These are phyloP conservation scores for Phyllopteryx taeniolatus DNA, from an alignment of 2,113 vertebrate species.

Conservation along the genomic window DNA sequence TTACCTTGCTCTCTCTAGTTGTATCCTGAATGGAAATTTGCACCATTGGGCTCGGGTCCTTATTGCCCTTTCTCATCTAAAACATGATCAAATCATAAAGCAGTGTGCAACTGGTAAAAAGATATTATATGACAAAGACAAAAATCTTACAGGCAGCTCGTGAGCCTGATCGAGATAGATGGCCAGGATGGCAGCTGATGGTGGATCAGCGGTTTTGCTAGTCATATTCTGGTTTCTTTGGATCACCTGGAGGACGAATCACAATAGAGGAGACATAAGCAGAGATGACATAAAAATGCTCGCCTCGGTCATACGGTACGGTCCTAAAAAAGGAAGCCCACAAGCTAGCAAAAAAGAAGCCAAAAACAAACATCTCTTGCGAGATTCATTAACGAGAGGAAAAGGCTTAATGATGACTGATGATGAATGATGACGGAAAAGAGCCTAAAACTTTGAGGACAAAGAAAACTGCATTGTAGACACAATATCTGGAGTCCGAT, in stretches of 20 bases:
- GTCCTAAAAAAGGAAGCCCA: no score
- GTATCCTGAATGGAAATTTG: slow-evolving; percentile 85
- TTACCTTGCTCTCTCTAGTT: slow-evolving; percentile 85
- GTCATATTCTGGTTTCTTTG: slow-evolving; percentile 82
- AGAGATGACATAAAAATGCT: neutral
- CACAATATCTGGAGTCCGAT: no score
- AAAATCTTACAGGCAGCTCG: slow-evolving; percentile 79
- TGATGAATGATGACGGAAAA: no score
- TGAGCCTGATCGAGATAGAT: slow-evolving; percentile 86
- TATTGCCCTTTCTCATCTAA: slow-evolving; percentile 86
- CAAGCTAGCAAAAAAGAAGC: no score
- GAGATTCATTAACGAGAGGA: no score
- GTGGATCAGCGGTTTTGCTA: slow-evolving; percentile 76
- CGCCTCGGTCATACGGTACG: no score
- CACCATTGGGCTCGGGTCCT: slow-evolving; percentile 85
- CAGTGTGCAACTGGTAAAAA: neutral
- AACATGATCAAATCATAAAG: slow-evolving; percentile 19
- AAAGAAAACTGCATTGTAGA: no score
- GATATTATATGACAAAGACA: neutral
- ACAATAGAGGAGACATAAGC: neutral
- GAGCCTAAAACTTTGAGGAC: no score
- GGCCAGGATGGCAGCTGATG: slow-evolving; percentile 84
- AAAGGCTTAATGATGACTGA: no score
- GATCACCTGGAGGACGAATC: slow-evolving; percentile 72
- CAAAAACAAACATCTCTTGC: no score